phyloP scores from a whole-genome alignment of 2,113 vertebrate species.

The Elephas maximus region DNA sequence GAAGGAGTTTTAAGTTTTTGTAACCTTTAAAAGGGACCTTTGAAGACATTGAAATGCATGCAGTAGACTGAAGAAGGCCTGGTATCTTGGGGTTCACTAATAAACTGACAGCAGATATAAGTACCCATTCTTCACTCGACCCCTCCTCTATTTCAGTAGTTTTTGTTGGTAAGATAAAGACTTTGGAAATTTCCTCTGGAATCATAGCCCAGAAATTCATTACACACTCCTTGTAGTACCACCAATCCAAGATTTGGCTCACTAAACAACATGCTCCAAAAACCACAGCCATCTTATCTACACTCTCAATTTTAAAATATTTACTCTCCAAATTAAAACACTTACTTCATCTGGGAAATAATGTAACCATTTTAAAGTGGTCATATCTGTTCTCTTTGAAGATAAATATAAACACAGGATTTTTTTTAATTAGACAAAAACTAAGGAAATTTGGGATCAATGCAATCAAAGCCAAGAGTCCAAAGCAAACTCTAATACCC shows the following conservation, averaged over 20 bases:
- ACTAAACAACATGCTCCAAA: neutral
- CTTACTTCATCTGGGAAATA: conserved; percentile 16
- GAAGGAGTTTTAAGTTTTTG: neutral
- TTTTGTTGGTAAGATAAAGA: neutral
- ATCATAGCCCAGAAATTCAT: neutral
- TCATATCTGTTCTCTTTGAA: neutral
- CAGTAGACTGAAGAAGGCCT: neutral
- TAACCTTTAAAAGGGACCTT: neutral
- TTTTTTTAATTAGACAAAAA: conserved; percentile 19
- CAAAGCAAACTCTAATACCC: neutral
- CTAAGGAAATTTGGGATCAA: conserved; percentile 4
- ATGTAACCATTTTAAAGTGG: neutral
- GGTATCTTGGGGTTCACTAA: neutral
- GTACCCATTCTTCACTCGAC: neutral
- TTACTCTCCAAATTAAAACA: neutral
- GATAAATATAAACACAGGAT: neutral
- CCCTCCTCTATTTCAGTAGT: conserved; percentile 29
- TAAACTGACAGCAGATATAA: neutral
- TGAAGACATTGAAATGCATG: neutral
- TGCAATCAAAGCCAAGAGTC: neutral
- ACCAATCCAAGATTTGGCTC: neutral
- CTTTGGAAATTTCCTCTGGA: neutral
- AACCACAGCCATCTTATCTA: neutral
- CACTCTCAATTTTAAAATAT: neutral
- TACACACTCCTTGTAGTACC: neutral